These are phyloP conservation scores for Tolypeutes matacus DNA, from an alignment of 2,797 vertebrate genomes.

Conservation along the genomic window DNA sequence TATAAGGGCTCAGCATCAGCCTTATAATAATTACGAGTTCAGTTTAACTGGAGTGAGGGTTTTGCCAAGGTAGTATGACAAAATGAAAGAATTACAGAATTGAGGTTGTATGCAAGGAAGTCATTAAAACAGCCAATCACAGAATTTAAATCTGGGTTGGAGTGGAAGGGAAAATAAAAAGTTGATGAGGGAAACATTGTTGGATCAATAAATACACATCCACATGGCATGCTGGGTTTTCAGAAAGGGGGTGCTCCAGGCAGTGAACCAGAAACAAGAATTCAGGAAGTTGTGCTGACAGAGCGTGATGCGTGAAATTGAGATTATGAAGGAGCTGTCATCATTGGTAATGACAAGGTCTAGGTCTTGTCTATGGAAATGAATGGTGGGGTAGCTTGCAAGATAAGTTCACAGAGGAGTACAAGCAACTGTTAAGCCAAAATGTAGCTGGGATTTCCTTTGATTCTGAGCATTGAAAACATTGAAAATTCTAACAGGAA, in stretches of 20 bases:
- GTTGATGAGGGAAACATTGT: slow-evolving; percentile 30
- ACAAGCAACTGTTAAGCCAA: neutral
- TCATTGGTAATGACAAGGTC: neutral
- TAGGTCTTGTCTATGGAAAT: neutral
- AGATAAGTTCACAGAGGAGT: neutral
- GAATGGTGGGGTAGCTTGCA: neutral
- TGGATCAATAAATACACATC: neutral
- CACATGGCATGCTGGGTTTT: neutral
- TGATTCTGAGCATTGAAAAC: neutral
- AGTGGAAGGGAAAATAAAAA: neutral
- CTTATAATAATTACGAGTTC: neutral
- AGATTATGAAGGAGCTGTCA: neutral
- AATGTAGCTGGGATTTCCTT: neutral
- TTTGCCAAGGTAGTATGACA: neutral
- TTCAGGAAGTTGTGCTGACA: neutral
- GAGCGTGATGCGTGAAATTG: slow-evolving; percentile 54
- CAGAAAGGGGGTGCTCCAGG: neutral
- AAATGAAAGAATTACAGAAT: neutral
- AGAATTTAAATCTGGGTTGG: neutral
- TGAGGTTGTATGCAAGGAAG: neutral
- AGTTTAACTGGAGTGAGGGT: neutral
- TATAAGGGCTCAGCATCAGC: neutral
- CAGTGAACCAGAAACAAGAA: neutral
- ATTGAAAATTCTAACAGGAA: neutral
- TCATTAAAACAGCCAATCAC: neutral